Evolutionary conservation across 2,113 vertebrate genomes (phyloP).

Genomic region (Dipodomys merriami): DNA sequence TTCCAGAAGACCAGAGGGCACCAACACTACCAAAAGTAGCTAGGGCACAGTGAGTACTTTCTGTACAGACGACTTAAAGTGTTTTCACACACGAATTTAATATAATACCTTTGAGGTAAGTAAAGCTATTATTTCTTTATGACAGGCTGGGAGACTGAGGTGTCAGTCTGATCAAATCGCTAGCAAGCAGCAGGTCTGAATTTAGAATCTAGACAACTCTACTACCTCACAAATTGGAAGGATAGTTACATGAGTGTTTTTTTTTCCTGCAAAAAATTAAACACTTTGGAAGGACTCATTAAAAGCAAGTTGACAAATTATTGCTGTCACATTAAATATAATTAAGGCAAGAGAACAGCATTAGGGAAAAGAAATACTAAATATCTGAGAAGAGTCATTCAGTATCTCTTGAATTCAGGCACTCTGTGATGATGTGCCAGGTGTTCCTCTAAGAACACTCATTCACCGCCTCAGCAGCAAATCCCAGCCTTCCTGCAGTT

Average conservation of each 20-base stretch:
- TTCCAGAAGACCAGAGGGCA: background rate
- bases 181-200: background rate
- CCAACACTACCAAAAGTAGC: background rate
- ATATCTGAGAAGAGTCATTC: background rate
- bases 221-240: background rate
- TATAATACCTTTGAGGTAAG: background rate
- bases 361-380: background rate
- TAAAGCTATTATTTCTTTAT: background rate
- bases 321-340: background rate
- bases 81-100: background rate
- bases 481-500: background rate
- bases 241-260: background rate
- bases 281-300: background rate
- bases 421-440: background rate
- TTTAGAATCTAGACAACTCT: background rate
- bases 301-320: background rate
- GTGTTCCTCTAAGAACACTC: background rate
- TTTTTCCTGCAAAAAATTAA: background rate
- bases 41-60: background rate
- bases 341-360: background rate
- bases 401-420: background rate
- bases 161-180: background rate
- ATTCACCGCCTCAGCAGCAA: background rate
- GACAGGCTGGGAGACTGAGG: background rate
- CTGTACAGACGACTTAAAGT: background rate